Base-by-base conservation (phyloP, 2,113 vertebrate genomes). In the Rhinolophus sinicus region DNA sequence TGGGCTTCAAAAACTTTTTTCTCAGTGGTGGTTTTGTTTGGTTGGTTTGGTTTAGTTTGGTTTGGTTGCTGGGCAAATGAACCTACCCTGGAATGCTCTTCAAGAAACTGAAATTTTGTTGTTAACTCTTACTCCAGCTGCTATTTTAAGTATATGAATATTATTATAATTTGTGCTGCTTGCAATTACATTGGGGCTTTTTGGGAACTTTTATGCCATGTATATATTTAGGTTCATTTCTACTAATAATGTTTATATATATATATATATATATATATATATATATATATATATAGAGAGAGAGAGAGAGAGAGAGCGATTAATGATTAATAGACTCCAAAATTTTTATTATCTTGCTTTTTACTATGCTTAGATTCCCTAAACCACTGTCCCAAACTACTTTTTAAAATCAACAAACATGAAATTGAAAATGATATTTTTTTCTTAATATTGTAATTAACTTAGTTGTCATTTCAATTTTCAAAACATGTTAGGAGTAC, bases 381-480 rank as follows among this genome's bases (percentile, higher is more conserved):
- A 84, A 80, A 86, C 5, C 16, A 58, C 44, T 84, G 64, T 87
- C 65, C 75, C 87, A 93, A 76, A 58, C 52, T 67, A 54, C 14
- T 83, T 87, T 88, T 82, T 90, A 69, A 87, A 72, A 86, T 82
- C 75, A 82, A 47, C 56, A 72, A 86, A 87, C 38, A 50, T 52
- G 44, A 94, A 9, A 73, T n/a, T 73, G 62, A 92, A 94, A 89
- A 87, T 62, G 8, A 33, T 83, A 52, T 60, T 75, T 93, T 95
- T 91, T 88, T 72, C 64, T 78, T 92, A 72, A 88, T 92, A 94
- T 94, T 96, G 18, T 88, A 56, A 75, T 94, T 69, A 54, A 50
- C 62, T 78, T 88, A 67, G 50, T 33, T 40, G 5, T 89, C 70
- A n/a, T 94, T 94, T 83, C 44, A 19, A 56, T 81, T 78, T 95